Base-by-base conservation (phyloP, 2,113 vertebrate genomes). In the Arothron firmamentum region DNA sequence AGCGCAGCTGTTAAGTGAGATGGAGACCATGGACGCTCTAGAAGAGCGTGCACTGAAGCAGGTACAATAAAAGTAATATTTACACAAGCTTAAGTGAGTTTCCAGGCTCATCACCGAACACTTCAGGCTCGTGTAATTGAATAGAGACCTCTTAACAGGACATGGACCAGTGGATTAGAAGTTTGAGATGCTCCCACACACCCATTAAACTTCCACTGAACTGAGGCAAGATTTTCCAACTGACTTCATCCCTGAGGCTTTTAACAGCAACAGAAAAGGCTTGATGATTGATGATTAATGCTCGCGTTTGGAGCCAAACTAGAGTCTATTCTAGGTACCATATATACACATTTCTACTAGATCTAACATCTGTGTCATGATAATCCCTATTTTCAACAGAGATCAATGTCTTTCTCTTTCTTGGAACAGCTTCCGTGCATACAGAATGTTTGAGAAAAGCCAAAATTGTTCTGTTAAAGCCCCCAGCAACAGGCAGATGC, bases 181-280 rank as follows among this genome's bases (percentile, higher is more conserved):
- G 50, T 66, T 53, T 71, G 28, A 70, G 28, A 15, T 23, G 28
- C 46, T 77, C 63, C 63, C 70, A 64, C 19, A 46, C 2, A 6
- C 65, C 12, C 42, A 45, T 4, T 51, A 25, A 11, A 31, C 28
- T 31, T 31, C 28, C 28, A 31, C 28, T 31, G 28, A 31, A 31
- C 28, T 31, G 28, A 31, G 28, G 28, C 2, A 31, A 31, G 28
- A 3, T 7, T 31, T 31, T 31, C 28, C 28, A 31, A 5, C 28
- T 31, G 28, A 31, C 28, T 31, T 31, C 28, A 31, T 31, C 28
- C 28, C 28, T 7, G 28, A 60, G n/a, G 25, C 62, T 74, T 41
- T 56, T 61, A 79, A 76, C 68, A 77, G 75, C 9, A 56, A 53
- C 51, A 43, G 42, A 43, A 43, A 4, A 15, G 42, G 42, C 1